These are phyloP conservation scores for Lepus americanus DNA, from an alignment of 2,113 vertebrate genomes.

Conservation along the genomic window DNA sequence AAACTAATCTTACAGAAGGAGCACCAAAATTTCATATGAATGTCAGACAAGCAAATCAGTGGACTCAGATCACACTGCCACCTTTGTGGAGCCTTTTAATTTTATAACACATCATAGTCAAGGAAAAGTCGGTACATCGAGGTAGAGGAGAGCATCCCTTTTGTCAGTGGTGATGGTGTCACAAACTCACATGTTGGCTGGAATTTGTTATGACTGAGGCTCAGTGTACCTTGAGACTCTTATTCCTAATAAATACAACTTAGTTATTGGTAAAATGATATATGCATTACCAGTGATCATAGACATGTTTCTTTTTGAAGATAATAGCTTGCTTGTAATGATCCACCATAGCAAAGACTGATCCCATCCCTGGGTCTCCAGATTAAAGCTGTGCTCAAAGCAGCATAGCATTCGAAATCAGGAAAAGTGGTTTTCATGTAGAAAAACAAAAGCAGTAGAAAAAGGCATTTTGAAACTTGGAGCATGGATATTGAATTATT, in stretches of 20 bases:
- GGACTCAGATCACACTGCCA: not conserved
- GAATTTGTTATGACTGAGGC: not conserved
- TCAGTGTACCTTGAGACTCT: not conserved
- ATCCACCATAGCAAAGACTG: not conserved
- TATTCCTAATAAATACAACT: not conserved
- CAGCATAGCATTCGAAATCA: not conserved
- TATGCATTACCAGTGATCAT: not conserved
- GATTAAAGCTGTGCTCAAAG: not conserved
- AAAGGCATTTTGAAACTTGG: not conserved
- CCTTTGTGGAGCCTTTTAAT: not conserved
- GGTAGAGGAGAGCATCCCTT: not conserved
- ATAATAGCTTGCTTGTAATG: not conserved
- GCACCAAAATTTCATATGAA: not conserved
- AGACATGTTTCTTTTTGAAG: not conserved
- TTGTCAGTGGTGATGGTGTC: not conserved
- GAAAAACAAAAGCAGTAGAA: not conserved
- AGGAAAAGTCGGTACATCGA: not conserved
- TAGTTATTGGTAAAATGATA: not conserved
- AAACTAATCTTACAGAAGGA: not conserved
- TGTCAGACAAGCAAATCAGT: not conserved
- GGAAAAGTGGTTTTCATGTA: not conserved
- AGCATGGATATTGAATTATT: not conserved
- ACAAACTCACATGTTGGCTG: not conserved
- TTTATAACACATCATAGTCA: not conserved
- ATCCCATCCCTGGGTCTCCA: not conserved